Conservation (phyloP, 2,797 vertebrate genomes). For the Dryobates pubescens region DNA sequence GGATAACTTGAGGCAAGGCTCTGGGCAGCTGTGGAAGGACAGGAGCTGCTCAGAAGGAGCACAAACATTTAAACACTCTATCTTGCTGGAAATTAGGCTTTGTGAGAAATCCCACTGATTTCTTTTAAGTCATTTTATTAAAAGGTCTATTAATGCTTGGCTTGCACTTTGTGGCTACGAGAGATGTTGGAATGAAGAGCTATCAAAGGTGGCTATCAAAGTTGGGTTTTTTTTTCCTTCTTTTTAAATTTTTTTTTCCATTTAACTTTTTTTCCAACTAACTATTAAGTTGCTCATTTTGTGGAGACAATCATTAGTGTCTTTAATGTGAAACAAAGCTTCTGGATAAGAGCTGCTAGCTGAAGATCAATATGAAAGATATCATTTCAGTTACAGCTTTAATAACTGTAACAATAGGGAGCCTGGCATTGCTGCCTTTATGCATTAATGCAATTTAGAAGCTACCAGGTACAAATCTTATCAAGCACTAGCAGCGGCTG, state of each 20-base stretch:
- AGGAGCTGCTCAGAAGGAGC: slow-evolving; percentile 28
- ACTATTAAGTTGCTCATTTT: slow-evolving; percentile 76
- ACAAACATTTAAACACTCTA: slow-evolving; percentile 55
- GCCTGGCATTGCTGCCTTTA: slow-evolving; percentile 74
- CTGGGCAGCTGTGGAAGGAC: neutral
- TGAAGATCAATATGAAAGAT: slow-evolving; percentile 80
- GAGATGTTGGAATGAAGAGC: slow-evolving; percentile 63
- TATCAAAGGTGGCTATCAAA: slow-evolving; percentile 75
- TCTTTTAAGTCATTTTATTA: slow-evolving; percentile 63
- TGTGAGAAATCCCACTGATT: slow-evolving; percentile 51
- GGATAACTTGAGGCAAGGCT: neutral
- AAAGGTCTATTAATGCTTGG: slow-evolving; percentile 62
- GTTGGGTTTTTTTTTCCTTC: neutral
- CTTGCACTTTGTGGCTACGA: slow-evolving; percentile 62
- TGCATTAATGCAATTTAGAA: slow-evolving; percentile 79
- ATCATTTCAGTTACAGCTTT: slow-evolving; percentile 74
- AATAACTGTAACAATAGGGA: slow-evolving; percentile 80
- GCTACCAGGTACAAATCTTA: slow-evolving; percentile 79
- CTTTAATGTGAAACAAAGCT: slow-evolving; percentile 81
- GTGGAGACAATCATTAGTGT: slow-evolving; percentile 75
- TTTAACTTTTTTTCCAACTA: slow-evolving; percentile 68
- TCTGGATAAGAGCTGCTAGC: slow-evolving; percentile 77
- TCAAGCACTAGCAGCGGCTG: slow-evolving; percentile 58
- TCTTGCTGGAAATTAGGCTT: slow-evolving; percentile 54
- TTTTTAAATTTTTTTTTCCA: neutral